phyloP scores from a whole-genome alignment of 2,113 vertebrate genomes.

The Amphilophus citrinellus region DNA sequence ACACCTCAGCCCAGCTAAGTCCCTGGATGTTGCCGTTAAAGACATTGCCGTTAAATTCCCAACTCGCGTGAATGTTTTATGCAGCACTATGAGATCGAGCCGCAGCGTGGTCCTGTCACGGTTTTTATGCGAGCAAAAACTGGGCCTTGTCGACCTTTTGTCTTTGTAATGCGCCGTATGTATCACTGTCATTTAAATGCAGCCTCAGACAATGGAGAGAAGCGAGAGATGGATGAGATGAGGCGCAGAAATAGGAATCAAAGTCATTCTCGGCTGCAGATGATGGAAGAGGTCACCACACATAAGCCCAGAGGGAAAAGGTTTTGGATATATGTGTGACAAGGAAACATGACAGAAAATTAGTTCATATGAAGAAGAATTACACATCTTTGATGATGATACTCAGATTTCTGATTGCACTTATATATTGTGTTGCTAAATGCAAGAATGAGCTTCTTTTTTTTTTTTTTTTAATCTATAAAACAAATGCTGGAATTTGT shows the following conservation, averaged over 20 bases:
- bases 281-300: slow-evolving; percentile 71
- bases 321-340: slow-evolving; percentile 46
- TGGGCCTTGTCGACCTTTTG: slow-evolving; percentile 63
- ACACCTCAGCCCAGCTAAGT: slow-evolving; percentile 63
- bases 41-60: slow-evolving; percentile 35
- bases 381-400: background rate
- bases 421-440: background rate
- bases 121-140: slow-evolving; percentile 37
- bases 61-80: slow-evolving; percentile 37
- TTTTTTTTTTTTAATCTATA: too few relatives aligned
- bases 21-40: slow-evolving; percentile 44
- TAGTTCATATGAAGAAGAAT: slow-evolving; percentile 24
- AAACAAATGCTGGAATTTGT: slow-evolving; percentile 7
- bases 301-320: slow-evolving; percentile 38
- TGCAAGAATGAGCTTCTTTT: background rate
- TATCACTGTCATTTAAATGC: slow-evolving; percentile 76
- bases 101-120: slow-evolving; percentile 39
- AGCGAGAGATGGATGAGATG: slow-evolving; percentile 71
- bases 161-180: slow-evolving; percentile 69
- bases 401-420: background rate
- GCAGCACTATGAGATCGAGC: slow-evolving; percentile 5
- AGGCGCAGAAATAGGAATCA: slow-evolving; percentile 67
- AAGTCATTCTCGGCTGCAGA: slow-evolving; percentile 62
- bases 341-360: slow-evolving; percentile 50
- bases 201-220: slow-evolving; percentile 63